Conservation (phyloP, 2,888 invertebrate species). For the Tineola bisselliella region DNA sequence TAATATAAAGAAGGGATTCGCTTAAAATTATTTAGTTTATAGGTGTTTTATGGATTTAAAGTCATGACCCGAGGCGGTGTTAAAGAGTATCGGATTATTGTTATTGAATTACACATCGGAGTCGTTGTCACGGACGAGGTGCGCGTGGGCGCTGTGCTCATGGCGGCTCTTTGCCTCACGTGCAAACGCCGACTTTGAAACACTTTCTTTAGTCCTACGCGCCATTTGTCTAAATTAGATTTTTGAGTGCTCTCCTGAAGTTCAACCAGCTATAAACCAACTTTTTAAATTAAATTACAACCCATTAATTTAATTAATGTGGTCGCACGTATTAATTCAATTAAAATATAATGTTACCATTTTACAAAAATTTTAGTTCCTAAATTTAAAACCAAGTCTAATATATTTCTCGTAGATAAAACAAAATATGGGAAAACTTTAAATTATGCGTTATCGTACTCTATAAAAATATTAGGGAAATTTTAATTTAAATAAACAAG, state of each 20-base stretch:
- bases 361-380: no score
- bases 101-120: conserved; percentile 45
- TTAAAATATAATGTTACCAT: no score
- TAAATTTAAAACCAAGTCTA: no score
- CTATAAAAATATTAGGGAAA: no score
- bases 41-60: neutral
- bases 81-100: conserved; percentile 44
- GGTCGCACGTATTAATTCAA: no score
- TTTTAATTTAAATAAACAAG: no score
- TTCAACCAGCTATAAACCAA: no score
- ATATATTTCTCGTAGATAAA: no score
- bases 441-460: no score
- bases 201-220: conserved; percentile 1
- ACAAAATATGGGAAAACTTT: no score
- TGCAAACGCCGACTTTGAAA: conserved; percentile 16
- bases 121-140: conserved; percentile 16
- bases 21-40: neutral
- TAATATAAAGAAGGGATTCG: neutral
- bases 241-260: neutral
- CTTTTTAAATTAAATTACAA: no score
- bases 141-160: neutral
- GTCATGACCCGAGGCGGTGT: conserved; percentile 23
- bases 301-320: no score
- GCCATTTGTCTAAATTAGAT: neutral
- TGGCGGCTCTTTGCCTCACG: conserved; percentile 19